These are phyloP conservation scores for Esox lucius DNA, from an alignment of 2,797 vertebrate species.

Conservation along the genomic window DNA sequence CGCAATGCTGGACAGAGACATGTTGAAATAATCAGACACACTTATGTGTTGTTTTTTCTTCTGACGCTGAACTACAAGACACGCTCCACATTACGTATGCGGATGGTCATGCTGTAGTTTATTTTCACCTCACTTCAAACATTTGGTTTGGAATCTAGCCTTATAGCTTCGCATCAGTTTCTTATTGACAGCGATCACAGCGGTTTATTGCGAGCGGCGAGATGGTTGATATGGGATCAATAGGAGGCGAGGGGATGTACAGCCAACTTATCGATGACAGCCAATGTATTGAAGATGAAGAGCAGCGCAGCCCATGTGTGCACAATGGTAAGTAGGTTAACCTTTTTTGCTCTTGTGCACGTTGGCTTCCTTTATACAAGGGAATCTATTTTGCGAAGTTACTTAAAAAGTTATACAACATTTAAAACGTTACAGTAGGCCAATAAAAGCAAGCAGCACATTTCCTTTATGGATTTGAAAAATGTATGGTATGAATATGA, in stretches of 20 bases:
- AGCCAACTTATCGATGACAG: conserved; percentile 31
- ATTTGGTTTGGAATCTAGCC: not conserved
- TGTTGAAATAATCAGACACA: not conserved
- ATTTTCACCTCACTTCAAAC: not conserved
- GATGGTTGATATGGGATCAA: conserved; percentile 8
- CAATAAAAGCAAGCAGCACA: not conserved
- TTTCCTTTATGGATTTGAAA: not conserved
- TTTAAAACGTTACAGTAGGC: not conserved
- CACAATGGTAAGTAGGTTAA: conserved; percentile 7
- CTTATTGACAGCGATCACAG: not conserved
- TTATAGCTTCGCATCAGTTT: not conserved
- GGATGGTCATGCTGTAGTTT: not conserved
- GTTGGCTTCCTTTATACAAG: not conserved
- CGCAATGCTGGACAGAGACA: not conserved
- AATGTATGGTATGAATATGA: not conserved
- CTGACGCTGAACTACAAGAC: not conserved
- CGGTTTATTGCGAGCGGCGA: not conserved
- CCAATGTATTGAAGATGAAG: not conserved
- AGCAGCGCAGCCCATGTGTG: not conserved
- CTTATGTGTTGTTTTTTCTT: not conserved
- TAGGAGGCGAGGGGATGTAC: conserved; percentile 19
- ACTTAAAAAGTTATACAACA: not conserved
- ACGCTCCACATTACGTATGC: not conserved
- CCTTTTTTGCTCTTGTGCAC: not conserved
- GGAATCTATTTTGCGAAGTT: not conserved